Base-by-base conservation (phyloP, 2,888 invertebrate genomes). In the Leptinotarsa haldemani region DNA sequence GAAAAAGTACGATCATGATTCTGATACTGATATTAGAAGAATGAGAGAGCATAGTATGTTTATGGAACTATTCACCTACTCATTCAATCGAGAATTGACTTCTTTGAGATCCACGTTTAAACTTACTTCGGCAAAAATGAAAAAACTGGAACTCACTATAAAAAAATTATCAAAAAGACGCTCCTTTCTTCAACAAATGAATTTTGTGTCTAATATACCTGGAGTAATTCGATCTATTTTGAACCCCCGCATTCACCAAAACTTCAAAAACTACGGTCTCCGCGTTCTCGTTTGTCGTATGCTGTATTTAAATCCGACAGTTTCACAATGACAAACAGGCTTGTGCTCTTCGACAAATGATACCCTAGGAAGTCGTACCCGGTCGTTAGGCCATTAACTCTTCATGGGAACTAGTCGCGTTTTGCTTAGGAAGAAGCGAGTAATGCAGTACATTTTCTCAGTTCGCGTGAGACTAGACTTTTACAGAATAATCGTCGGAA, bases 281-380 rank as follows among this genome's bases (percentile, higher is more conserved):
- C 18, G 9, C 40, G 16, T 61, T 61, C 61, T 30, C 9, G 61
- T 18, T 18, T 30, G 61, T 40, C 30, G 16, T 18, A 61, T 18
- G 9, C 61, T 61, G 30, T 61, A 61, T 18, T 61, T 61, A 61
- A 61, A 40, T 61, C 40, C 15, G 1, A 15, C 30, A 5, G 61
- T 30, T 61, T 61, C 61, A 61, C 61, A 61, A 61, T 61, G 61
- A 61, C 61, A 61, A 61, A 13, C 40, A 3, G 61, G 30, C 61
- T 25, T 40, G 30, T 61, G 61, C 61, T 40, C 61, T 18, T 15
- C 61, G 16, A 30, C 18, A 40, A 61, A 61, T 61, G 61, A 61
- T 61, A 61, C 61, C 13, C 25, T 20, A 50, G 50, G 56, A 13
- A 56, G 25, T 15, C 61, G 40, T n/a, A 61, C 25, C 40, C 61